Percentiles rank a stretch among this genome's conserved stretches.
Evolutionary conservation across 2,113 vertebrate species (phyloP).

Genomic region (Hypocryptadius cinnamomeus): DNA sequence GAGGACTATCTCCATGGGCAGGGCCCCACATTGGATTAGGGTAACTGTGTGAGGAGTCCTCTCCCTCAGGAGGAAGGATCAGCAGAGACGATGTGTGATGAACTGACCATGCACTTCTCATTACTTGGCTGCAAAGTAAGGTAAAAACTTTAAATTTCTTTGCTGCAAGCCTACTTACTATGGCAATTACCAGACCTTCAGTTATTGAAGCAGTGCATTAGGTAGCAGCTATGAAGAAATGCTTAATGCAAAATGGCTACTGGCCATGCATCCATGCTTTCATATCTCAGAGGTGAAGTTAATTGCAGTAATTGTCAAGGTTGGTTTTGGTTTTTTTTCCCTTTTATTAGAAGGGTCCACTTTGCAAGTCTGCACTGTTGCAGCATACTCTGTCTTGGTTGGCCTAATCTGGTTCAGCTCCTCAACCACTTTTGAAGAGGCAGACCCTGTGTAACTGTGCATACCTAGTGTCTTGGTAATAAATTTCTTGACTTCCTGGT

Average conservation of each 20-base stretch:
- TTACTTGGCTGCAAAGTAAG: neutral
- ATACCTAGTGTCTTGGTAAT: neutral
- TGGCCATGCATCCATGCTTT: neutral
- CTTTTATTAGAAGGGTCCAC: neutral
- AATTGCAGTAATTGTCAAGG: neutral
- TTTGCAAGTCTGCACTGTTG: neutral
- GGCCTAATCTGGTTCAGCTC: neutral
- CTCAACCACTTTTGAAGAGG: neutral
- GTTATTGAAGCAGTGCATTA: neutral
- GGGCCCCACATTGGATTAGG: neutral
- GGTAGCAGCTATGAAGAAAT: neutral
- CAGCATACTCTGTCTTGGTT: neutral
- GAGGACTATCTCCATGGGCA: neutral
- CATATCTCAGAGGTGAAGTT: neutral
- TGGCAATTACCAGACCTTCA: neutral
- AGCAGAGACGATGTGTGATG: neutral
- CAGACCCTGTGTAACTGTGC: neutral
- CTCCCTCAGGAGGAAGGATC: neutral
- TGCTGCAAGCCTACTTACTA: neutral
- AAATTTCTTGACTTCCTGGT: neutral
- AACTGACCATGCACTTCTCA: neutral
- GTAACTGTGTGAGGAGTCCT: accelerated
- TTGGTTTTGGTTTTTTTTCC: neutral
- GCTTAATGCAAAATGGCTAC: neutral
- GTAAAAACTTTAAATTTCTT: neutral